phyloP scores from a whole-genome alignment of 2,888 invertebrate genomes.

The Pheosia tremula region DNA sequence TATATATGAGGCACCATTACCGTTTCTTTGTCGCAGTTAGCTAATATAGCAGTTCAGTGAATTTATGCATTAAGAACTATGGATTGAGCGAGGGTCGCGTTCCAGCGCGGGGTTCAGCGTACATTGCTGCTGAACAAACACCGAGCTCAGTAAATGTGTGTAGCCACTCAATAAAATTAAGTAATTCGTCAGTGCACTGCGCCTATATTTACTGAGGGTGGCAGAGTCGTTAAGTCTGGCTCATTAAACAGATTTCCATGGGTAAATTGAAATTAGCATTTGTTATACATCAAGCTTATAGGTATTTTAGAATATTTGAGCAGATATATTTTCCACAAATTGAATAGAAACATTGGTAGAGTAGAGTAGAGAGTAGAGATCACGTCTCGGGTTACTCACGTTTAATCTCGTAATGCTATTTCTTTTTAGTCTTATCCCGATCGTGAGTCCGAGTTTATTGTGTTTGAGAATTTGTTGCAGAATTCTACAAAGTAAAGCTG shows the following conservation, averaged over 20 bases:
- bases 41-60: conserved; percentile 72
- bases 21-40: conserved; percentile 71
- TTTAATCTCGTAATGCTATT: neutral
- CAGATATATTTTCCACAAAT: conserved; percentile 21
- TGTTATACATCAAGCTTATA: conserved; percentile 39
- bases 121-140: conserved; percentile 60
- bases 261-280: conserved; percentile 47
- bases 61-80: conserved; percentile 54
- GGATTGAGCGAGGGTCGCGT: conserved; percentile 41
- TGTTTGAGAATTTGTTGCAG: neutral
- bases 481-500: neutral
- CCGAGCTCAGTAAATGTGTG: conserved; percentile 56
- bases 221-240: conserved; percentile 48
- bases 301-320: conserved; percentile 14
- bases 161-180: conserved; percentile 80
- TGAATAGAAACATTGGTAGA: conserved; percentile 8
- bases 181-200: conserved; percentile 74
- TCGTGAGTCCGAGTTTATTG: conserved; percentile 2
- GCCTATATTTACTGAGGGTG: conserved; percentile 69
- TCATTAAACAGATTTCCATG: conserved; percentile 59
- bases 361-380: neutral
- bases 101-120: conserved; percentile 16
- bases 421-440: neutral
- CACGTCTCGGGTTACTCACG: neutral
- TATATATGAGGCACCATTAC: conserved; percentile 76